These are phyloP conservation scores for Oscheius sp. DNA, from an alignment of 2,888 invertebrate species.

Conservation along the genomic window DNA sequence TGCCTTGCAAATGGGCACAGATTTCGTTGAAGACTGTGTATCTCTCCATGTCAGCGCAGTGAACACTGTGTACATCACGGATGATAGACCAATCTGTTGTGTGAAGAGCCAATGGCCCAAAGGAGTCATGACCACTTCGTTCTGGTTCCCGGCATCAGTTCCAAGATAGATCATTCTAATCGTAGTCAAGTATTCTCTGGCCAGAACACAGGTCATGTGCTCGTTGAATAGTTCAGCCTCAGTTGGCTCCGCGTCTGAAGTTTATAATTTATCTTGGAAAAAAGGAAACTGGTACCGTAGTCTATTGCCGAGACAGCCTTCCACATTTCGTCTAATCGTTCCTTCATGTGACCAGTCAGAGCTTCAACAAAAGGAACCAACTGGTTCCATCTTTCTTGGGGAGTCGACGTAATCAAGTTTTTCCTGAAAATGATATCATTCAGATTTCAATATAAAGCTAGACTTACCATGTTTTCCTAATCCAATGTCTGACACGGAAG, in stretches of 20 bases:
- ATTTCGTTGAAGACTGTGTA: slow-evolving; percentile 46
- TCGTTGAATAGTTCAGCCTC: slow-evolving; percentile 64
- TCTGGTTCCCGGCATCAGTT: not conserved
- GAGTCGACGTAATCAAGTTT: slow-evolving; percentile 50
- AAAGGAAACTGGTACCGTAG: slow-evolving; percentile 28
- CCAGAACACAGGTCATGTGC: slow-evolving; percentile 62
- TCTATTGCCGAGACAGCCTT: slow-evolving; percentile 42
- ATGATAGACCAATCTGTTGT: slow-evolving; percentile 44
- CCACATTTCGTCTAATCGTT: slow-evolving; percentile 47
- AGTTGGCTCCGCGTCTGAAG: slow-evolving; percentile 53
- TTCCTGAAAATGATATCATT: slow-evolving; percentile 18
- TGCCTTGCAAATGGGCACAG: slow-evolving; percentile 49
- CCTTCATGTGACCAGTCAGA: slow-evolving; percentile 48
- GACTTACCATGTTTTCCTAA: slow-evolving; percentile 52
- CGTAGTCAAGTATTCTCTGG: slow-evolving; percentile 52
- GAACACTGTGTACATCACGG: slow-evolving; percentile 45
- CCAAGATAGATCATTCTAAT: slow-evolving; percentile 29
- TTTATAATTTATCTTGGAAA: not conserved
- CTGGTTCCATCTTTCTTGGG: slow-evolving; percentile 33
- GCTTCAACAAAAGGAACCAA: slow-evolving; percentile 40
- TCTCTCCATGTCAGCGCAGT: slow-evolving; percentile 54
- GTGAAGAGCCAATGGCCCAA: slow-evolving; percentile 20
- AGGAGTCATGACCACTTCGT: not conserved
- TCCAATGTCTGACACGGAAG: slow-evolving; percentile 56
- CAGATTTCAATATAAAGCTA: not conserved